Base-by-base conservation (phyloP, 2,113 vertebrate species). In the Hippocampus barbouri region DNA sequence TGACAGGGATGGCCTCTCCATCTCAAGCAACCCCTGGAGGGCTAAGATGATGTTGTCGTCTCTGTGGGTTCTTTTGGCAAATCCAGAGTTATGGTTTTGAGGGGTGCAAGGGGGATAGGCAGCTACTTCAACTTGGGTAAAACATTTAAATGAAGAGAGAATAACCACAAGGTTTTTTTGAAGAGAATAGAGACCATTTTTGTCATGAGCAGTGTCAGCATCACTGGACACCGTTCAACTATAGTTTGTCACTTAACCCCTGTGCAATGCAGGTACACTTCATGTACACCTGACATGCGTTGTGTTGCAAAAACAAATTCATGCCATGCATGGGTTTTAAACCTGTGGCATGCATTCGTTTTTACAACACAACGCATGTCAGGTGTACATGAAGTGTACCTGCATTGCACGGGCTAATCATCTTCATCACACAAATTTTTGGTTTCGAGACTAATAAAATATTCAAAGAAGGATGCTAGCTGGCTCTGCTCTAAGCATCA, bases 1-100 rank as follows among this genome's bases (percentile, higher is more conserved):
- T 75, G 78, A 88, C 74, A 82, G 75, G 75, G 79, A 79, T n/a
- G 67, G 85, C 86, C 83, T 86, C 87, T 86, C 75, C 73, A 86
- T 88, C 78, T 82, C 78, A 81, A 80, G 66, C 68, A 62, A 64
- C 72, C 76, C 82, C 75, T 66, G 70, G 72, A 77, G 76, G 69
- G 70, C 71, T 11, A 45, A 66, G 73, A 75, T 67, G 76, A 79
- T 75, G 73, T 74, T 27, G 76, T 84, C 66, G 54, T 74, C 77
- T 76, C 78, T 77, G 76, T 40, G 49, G n/a, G 66, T 79, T 77
- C 78, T 70, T 67, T 63, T 75, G 70, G 59, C 15, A 61, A 34
- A 63, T 41, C 20, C 18, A 21, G 34, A 40, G 18, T n/a, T 47
- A 41, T 66, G 41, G 6, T 25, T 43, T 38, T 23, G 59, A 71